Percentiles rank a stretch among this genome's conserved stretches.
Evolutionary conservation across 2,797 vertebrate genomes (phyloP).

Genomic region (Manis javanica): DNA sequence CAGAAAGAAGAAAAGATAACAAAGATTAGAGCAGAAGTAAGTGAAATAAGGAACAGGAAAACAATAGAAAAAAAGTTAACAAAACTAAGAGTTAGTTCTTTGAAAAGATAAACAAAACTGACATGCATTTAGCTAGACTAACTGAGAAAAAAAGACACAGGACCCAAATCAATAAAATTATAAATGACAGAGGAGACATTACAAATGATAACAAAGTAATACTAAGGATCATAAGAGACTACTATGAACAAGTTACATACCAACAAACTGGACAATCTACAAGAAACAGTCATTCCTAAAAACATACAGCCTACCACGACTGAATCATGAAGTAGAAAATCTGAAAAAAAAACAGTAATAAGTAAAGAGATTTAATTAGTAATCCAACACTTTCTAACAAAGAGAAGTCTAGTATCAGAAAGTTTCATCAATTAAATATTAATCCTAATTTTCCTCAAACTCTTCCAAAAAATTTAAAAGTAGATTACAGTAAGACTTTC

Average conservation of each 20-base stretch:
- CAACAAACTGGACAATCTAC: background rate
- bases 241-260: background rate
- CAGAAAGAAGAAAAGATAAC: background rate
- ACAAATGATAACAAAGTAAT: background rate
- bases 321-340: background rate
- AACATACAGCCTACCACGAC: background rate
- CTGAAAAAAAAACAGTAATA: background rate
- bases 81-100: background rate
- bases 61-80: background rate
- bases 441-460: background rate
- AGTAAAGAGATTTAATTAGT: background rate
- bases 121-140: background rate
- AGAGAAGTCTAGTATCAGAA: background rate
- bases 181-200: background rate
- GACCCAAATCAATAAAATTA: background rate
- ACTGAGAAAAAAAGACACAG: background rate
- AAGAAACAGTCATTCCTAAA: background rate
- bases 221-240: background rate
- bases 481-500: too few relatives aligned
- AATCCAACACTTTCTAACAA: background rate
- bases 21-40: background rate
- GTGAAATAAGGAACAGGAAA: background rate
- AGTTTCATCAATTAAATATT: background rate
- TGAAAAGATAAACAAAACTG: background rate
- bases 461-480: background rate